Conservation (phyloP, 2,888 invertebrate genomes). For the Tenthredo livida region DNA sequence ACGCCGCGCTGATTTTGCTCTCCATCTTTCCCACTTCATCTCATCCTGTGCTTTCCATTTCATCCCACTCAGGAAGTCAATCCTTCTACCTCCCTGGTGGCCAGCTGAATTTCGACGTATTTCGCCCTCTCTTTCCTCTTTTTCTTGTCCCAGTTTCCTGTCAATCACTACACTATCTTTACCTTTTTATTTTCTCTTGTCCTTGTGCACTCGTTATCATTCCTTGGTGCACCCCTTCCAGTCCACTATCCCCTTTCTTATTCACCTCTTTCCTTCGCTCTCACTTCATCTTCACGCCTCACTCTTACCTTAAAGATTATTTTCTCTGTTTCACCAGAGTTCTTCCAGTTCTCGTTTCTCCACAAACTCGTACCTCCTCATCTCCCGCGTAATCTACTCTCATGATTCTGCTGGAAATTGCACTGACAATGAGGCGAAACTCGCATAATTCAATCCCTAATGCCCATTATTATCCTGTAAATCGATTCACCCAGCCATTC, state of each 20-base stretch:
- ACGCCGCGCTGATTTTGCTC: no score
- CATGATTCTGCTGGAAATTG: not conserved
- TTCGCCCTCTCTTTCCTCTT: not conserved
- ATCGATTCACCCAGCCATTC: not conserved
- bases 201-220: not conserved
- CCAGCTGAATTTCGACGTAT: not conserved
- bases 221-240: not conserved
- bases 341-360: no score
- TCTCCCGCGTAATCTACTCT: not conserved
- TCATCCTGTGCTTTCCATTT: not conserved
- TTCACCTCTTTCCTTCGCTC: no score
- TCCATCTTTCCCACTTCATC: no score
- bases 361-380: no score
- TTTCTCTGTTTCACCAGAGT: not conserved
- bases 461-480: constrained; percentile 1
- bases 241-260: not conserved
- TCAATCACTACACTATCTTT: constrained; percentile 3
- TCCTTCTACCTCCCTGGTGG: constrained; percentile 3
- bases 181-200: not conserved
- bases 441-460: constrained; percentile 4
- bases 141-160: not conserved
- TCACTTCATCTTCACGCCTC: not conserved
- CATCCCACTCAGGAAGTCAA: not conserved
- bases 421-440: not conserved
- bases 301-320: not conserved